Evolutionary conservation across 2,888 invertebrate genomes (phyloP).

Genomic region (Agrotis clavis): DNA sequence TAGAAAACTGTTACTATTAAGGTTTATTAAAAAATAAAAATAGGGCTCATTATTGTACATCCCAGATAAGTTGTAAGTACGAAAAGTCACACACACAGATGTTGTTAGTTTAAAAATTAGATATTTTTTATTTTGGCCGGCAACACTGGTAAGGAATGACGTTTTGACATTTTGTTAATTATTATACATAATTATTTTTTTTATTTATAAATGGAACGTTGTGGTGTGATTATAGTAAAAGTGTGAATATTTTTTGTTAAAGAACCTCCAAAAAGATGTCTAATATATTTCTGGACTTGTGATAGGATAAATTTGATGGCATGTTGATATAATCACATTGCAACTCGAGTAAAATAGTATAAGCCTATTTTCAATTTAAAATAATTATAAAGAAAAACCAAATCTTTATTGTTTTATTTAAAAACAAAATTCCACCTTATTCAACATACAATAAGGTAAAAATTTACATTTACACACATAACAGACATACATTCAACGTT

Average conservation of each 20-base stretch:
- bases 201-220: constrained; percentile 83
- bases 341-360: constrained; percentile 84
- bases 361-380: constrained; percentile 90
- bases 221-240: constrained; percentile 81
- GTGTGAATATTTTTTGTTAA: constrained; percentile 64
- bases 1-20: constrained; percentile 80
- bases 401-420: constrained; percentile 70
- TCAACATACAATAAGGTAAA: not conserved
- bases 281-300: constrained; percentile 62
- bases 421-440: not conserved
- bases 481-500: not conserved
- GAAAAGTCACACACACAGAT: constrained; percentile 76
- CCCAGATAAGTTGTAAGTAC: constrained; percentile 83
- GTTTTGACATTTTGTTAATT: constrained; percentile 83
- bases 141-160: constrained; percentile 74
- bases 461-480: not conserved
- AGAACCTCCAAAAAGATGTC: constrained; percentile 62
- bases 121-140: constrained; percentile 71
- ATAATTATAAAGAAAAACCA: constrained; percentile 81
- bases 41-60: constrained; percentile 74
- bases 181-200: constrained; percentile 82
- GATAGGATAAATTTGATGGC: constrained; percentile 70
- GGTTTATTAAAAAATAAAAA: constrained; percentile 77
- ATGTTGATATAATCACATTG: constrained; percentile 83
- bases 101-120: constrained; percentile 59